Conservation (phyloP, 2,797 vertebrate species). For the Macropus fuliginosus region DNA sequence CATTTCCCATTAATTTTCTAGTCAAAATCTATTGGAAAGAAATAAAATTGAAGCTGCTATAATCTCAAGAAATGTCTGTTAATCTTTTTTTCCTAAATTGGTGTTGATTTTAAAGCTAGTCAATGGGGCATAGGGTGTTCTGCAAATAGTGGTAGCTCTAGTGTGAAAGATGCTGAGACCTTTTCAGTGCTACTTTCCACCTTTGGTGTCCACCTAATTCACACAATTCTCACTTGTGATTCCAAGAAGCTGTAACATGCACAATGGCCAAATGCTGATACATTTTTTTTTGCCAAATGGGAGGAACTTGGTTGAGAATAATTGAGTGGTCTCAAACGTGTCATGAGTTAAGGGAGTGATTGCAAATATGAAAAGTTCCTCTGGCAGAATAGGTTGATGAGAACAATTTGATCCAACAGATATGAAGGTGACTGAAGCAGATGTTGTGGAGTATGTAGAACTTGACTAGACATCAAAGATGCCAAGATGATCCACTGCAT, state of each 20-base stretch:
- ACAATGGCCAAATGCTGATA: background rate
- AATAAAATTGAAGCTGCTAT: background rate
- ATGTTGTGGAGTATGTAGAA: background rate
- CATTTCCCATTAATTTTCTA: background rate
- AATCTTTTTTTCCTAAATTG: background rate
- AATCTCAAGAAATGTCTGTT: background rate
- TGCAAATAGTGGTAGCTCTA: background rate
- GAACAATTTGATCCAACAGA: background rate
- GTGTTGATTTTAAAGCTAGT: background rate
- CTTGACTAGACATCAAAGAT: background rate
- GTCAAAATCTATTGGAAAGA: background rate
- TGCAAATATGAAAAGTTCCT: background rate
- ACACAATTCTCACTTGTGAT: background rate
- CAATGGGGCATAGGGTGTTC: background rate
- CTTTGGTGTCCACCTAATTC: background rate
- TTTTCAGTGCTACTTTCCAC: background rate
- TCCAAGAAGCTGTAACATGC: background rate
- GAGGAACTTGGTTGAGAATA: background rate
- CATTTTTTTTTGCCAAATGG: background rate
- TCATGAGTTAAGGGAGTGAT: background rate
- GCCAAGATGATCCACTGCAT: background rate
- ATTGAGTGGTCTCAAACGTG: background rate
- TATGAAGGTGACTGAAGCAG: background rate
- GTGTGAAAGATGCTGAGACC: background rate
- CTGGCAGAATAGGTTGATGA: background rate